Base-by-base conservation (phyloP, 2,888 invertebrate genomes). In the Molorchus minor region DNA sequence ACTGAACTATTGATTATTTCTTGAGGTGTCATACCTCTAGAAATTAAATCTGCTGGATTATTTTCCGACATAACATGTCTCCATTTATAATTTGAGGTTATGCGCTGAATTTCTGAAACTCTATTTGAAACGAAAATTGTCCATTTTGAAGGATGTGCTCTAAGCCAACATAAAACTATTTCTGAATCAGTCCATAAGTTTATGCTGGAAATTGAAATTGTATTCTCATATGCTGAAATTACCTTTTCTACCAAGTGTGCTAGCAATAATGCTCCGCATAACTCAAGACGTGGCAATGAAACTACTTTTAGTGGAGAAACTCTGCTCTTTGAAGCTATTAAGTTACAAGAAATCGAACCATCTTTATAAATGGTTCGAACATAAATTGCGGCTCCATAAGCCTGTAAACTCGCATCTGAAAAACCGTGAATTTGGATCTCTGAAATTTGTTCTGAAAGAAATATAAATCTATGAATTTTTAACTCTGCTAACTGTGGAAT, bases 151-250 rank as follows among this genome's bases (percentile, higher is more conserved):
- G 54, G 8, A 41, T 54, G 46, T 1, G 43, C 12, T 5, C 52
- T 56, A 7, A 53, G n/a, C 65, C 65, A 65, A 33, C 20, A 25
- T 10, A 65, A 38, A 1, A 46, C 56, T 3, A 65, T 58, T 51
- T 62, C 35, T 10, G 62, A 62, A 47, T 65, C 62, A 10, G 47
- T 58, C 61, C 62, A 64, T 8, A 62, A 45, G 29, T 61, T 47
- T 3, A 58, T 49, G n/a, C 25, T 25, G 10, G 47, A 21, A 19
- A 46, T 7, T 1, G 7, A 8, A 13, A 55, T 16, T 2, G 10
- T 16, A 7, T n/a, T n/a, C n/a, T n/a, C n/a, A n/a, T n/a, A n/a
- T n/a, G n/a, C n/a, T n/a, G n/a, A n/a, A n/a, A n/a, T n/a, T n/a
- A n/a, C n/a, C n/a, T n/a, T n/a, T n/a, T n/a, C n/a, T n/a, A n/a